Percentiles rank a stretch among this genome's conserved stretches.
Conservation (phyloP, 2,888 invertebrate species). For the Neoascia interrupta region DNA sequence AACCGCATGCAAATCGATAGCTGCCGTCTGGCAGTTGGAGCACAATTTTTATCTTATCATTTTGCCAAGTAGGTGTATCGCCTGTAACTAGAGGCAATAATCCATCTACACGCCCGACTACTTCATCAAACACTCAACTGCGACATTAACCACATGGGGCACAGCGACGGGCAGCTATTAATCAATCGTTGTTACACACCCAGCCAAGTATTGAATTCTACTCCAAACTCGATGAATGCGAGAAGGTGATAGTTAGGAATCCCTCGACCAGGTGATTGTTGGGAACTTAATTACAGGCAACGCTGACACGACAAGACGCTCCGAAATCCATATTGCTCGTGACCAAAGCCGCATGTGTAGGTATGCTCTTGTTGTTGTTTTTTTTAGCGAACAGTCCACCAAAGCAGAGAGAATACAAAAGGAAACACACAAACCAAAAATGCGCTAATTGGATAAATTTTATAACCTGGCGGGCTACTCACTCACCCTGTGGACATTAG, state of each 20-base stretch:
- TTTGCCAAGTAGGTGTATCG: neutral
- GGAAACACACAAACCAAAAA: neutral
- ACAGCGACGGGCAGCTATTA: constrained; percentile 12
- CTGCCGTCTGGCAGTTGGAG: too few relatives aligned
- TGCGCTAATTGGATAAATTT: constrained; percentile 34
- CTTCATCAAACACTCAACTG: constrained; percentile 3
- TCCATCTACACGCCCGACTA: too few relatives aligned
- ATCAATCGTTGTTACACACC: neutral
- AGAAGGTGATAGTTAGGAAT: neutral
- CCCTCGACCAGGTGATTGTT: too few relatives aligned
- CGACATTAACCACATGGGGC: constrained; percentile 11
- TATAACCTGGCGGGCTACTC: too few relatives aligned
- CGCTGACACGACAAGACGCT: too few relatives aligned
- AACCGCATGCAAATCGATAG: constrained; percentile 21
- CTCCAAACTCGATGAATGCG: too few relatives aligned
- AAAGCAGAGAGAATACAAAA: neutral
- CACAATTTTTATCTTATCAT: constrained; percentile 20
- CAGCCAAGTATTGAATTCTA: neutral
- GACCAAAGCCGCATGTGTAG: constrained; percentile 19
- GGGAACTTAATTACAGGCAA: too few relatives aligned
- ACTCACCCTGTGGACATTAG: too few relatives aligned
- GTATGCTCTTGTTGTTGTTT: too few relatives aligned
- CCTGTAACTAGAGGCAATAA: constrained; percentile 8
- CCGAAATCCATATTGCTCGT: constrained; percentile 1
- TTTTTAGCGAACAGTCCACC: too few relatives aligned